These are phyloP conservation scores for Procavia capensis DNA, from an alignment of 2,113 vertebrate genomes.

Conservation along the genomic window DNA sequence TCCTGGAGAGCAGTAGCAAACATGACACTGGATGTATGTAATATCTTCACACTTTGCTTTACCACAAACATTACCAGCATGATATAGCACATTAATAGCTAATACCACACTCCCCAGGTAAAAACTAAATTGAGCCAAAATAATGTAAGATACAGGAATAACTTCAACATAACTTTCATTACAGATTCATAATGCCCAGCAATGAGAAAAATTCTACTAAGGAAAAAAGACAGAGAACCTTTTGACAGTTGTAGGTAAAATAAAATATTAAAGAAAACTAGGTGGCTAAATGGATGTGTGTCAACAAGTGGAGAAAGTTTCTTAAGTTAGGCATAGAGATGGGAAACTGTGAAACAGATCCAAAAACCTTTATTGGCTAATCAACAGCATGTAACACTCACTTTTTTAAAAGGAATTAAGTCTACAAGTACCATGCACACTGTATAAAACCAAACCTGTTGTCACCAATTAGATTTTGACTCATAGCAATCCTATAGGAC, in stretches of 20 bases:
- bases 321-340: not conserved
- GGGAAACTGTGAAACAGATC: not conserved
- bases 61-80: conserved; percentile 50
- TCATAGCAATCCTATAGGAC: too few species aligned
- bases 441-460: too few species aligned
- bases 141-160: not conserved
- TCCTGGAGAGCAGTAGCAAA: conserved; percentile 2
- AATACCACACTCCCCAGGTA: not conserved
- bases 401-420: not conserved
- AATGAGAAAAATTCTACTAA: conserved; percentile 5
- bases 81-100: not conserved
- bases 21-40: not conserved
- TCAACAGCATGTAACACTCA: not conserved
- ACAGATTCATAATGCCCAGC: not conserved
- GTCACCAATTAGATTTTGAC: too few species aligned
- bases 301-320: not conserved
- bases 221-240: not conserved
- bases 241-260: not conserved
- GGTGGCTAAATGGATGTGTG: not conserved
- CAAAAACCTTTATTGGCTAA: not conserved
- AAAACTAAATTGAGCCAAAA: conserved; percentile 49
- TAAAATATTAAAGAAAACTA: not conserved
- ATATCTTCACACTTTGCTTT: conserved; percentile 23
- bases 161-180: conserved; percentile 11
- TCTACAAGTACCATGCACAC: not conserved